Evolutionary conservation across 2,797 vertebrate species (phyloP).

Genomic region (Acanthurus tractus): DNA sequence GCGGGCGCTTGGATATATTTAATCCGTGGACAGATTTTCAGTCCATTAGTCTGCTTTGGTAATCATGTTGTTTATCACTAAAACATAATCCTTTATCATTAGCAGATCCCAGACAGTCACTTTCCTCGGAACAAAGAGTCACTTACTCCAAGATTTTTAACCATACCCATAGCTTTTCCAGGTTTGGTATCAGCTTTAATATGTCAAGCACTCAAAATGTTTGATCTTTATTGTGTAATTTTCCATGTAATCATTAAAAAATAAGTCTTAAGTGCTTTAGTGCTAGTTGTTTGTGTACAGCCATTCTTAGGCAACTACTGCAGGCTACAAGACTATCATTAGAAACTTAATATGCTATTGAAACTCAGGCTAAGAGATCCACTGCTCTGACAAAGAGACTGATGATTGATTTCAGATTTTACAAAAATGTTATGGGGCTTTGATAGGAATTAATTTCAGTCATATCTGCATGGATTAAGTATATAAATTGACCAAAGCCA

Average conservation of each 20-base stretch:
- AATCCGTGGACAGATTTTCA: conserved; percentile 58
- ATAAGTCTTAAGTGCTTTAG: neutral
- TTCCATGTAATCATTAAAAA: neutral
- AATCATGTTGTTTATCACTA: conserved; percentile 64
- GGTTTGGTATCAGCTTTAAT: conserved; percentile 5
- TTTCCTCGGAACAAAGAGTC: conserved; percentile 46
- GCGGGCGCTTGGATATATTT: conserved; percentile 36
- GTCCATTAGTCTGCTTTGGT: conserved; percentile 55
- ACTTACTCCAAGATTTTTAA: neutral
- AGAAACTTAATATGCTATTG: neutral
- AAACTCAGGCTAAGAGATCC: conserved; percentile 8
- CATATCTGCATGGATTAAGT: neutral
- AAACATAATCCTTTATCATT: conserved; percentile 59
- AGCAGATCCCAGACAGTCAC: conserved; percentile 52
- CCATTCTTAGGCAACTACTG: neutral
- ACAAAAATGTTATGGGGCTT: neutral
- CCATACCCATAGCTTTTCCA: neutral
- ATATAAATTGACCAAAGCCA: too few relatives aligned
- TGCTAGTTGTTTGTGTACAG: neutral
- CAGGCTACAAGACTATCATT: neutral
- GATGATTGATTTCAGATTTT: neutral
- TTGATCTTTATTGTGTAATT: neutral
- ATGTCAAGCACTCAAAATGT: neutral
- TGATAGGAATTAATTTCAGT: neutral
- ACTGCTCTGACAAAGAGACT: neutral